phyloP scores from a whole-genome alignment of 2,113 vertebrate species.

The Hemicordylus capensis region DNA sequence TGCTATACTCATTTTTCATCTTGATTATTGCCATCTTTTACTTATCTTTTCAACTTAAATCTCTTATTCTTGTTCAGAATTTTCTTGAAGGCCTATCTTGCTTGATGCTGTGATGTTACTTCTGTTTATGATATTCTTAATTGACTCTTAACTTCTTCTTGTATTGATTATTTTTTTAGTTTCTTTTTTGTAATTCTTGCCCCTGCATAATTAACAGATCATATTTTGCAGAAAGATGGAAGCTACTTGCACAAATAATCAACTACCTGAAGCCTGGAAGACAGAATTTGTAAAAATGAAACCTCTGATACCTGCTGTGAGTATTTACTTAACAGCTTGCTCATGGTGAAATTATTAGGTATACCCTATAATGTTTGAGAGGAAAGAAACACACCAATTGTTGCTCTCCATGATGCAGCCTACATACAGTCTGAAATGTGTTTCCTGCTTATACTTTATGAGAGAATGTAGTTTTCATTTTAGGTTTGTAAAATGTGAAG shows the following conservation, averaged over 20 bases:
- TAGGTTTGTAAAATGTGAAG: not conserved
- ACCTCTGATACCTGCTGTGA: conserved; percentile 2
- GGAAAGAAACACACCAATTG: not conserved
- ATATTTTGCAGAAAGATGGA: not conserved
- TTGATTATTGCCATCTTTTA: not conserved
- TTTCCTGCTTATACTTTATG: not conserved
- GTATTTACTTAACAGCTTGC: not conserved
- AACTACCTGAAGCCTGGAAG: not conserved
- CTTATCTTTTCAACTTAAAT: not conserved
- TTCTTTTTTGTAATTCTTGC: not conserved
- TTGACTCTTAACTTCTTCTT: not conserved
- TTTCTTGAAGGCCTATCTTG: not conserved
- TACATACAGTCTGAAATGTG: not conserved
- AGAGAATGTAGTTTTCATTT: not conserved
- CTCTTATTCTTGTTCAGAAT: not conserved
- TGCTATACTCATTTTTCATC: too few relatives aligned
- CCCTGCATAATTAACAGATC: not conserved
- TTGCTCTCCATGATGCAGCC: not conserved
- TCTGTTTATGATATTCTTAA: not conserved
- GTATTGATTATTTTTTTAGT: not conserved
- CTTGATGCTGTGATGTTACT: not conserved
- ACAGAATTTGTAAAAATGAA: not conserved
- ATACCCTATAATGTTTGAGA: not conserved
- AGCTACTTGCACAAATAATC: not conserved
- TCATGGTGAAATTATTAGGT: not conserved